These are phyloP conservation scores for Leistus spinibarbis DNA, from an alignment of 2,888 invertebrate species.

Conservation along the genomic window DNA sequence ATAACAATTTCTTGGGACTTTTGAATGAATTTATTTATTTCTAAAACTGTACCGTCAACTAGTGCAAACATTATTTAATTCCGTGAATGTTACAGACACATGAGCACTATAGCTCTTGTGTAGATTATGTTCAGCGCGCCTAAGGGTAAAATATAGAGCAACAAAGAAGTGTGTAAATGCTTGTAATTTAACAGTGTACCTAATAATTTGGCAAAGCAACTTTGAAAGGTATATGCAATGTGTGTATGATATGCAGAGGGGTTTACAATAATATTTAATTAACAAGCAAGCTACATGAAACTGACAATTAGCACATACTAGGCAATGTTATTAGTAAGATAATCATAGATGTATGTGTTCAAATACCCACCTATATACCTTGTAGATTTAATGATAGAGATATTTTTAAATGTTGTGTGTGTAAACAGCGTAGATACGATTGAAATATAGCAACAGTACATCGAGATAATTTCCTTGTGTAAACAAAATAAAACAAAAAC, in stretches of 20 bases:
- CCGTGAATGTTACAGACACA: too few species aligned
- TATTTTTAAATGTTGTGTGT: not conserved
- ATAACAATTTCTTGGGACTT: too few species aligned
- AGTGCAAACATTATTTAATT: too few species aligned
- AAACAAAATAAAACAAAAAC: not conserved
- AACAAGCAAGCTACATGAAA: not conserved
- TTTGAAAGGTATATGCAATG: not conserved
- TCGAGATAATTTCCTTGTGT: conserved; percentile 2
- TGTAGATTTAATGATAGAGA: not conserved
- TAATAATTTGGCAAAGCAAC: too few species aligned
- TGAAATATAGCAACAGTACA: not conserved
- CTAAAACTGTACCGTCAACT: too few species aligned
- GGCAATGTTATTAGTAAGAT: not conserved
- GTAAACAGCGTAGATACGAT: not conserved
- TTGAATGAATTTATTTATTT: too few species aligned
- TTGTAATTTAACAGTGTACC: too few species aligned
- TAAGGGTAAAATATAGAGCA: too few species aligned
- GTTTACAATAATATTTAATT: not conserved
- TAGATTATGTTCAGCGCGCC: too few species aligned
- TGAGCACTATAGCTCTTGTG: too few species aligned
- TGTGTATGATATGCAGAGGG: not conserved
- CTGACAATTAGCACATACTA: not conserved
- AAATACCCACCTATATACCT: not conserved
- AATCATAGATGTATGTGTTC: not conserved
- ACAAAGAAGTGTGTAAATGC: too few species aligned